A percentile compares a stretch with the other conserved stretches of the same genome.
phyloP scores from a whole-genome alignment of 2,113 vertebrate genomes.

The Hippopotamus amphibius region DNA sequence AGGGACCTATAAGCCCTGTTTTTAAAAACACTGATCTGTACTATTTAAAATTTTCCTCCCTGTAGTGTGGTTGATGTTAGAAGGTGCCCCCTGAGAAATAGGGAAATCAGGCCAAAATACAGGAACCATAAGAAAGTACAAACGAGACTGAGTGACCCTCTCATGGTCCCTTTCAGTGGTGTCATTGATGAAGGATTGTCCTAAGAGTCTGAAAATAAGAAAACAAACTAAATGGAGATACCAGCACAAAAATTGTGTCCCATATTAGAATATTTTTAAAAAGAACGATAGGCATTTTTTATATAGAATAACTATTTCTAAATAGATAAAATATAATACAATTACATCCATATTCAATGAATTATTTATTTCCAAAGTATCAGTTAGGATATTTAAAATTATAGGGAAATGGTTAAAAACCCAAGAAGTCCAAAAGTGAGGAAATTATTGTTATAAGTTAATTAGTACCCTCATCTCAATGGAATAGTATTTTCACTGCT shows the following conservation, averaged over 20 bases:
- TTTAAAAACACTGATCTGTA: not conserved
- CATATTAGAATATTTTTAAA: not conserved
- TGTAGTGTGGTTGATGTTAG: not conserved
- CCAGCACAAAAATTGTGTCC: not conserved
- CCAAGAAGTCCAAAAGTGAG: not conserved
- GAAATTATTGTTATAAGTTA: not conserved
- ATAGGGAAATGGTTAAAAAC: not conserved
- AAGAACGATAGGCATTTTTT: not conserved
- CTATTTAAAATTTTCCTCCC: not conserved
- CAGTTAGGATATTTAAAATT: not conserved
- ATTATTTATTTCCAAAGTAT: not conserved
- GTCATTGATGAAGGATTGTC: not conserved
- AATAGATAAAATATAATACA: not conserved
- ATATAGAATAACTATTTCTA: slow-evolving; percentile 25
- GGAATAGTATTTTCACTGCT: not conserved
- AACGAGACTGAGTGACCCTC: not conserved
- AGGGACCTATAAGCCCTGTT: not conserved
- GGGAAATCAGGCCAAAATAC: not conserved
- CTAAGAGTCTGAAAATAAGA: not conserved
- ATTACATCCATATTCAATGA: not conserved
- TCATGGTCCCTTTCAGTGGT: not conserved
- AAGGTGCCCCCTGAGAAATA: not conserved
- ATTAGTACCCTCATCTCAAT: not conserved
- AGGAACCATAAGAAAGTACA: not conserved
- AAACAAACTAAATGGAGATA: not conserved